Percentiles rank a stretch among this genome's conserved stretches.
phyloP scores from a whole-genome alignment of 2,888 invertebrate genomes.

The Drosophila rubida region DNA sequence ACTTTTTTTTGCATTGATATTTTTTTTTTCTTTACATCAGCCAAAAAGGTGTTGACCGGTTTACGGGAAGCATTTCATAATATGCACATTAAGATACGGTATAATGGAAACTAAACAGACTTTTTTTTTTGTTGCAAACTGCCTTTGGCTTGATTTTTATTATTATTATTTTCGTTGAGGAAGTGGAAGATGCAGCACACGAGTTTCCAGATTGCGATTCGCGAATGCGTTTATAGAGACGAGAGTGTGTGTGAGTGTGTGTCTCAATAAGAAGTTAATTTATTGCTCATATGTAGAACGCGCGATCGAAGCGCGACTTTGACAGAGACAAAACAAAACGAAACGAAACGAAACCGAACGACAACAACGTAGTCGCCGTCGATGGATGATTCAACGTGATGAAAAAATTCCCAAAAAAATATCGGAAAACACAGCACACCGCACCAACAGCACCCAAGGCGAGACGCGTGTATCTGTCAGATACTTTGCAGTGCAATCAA shows the following conservation, averaged over 20 bases:
- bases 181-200: conserved; percentile 10
- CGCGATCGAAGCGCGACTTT: conserved; percentile 9
- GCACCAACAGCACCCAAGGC: conserved; percentile 26
- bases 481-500: conserved; percentile 56
- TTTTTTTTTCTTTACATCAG: conserved; percentile 5
- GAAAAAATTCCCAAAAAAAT: neutral
- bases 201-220: neutral
- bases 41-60: conserved; percentile 44
- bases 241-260: neutral
- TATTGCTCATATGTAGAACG: conserved; percentile 43
- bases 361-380: neutral
- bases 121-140: conserved; percentile 7
- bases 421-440: conserved; percentile 34
- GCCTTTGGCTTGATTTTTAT: conserved; percentile 4
- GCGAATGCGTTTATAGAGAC: conserved; percentile 5
- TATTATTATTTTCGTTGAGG: neutral
- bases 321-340: conserved; percentile 16
- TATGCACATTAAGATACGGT: conserved; percentile 35
- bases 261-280: conserved; percentile 34
- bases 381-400: neutral
- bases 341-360: conserved; percentile 4
- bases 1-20: conserved; percentile 32
- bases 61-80: conserved; percentile 46
- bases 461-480: conserved; percentile 64
- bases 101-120: conserved; percentile 30